Base-by-base conservation (phyloP, 2,113 vertebrate species). In the Ranitomeya imitator region DNA sequence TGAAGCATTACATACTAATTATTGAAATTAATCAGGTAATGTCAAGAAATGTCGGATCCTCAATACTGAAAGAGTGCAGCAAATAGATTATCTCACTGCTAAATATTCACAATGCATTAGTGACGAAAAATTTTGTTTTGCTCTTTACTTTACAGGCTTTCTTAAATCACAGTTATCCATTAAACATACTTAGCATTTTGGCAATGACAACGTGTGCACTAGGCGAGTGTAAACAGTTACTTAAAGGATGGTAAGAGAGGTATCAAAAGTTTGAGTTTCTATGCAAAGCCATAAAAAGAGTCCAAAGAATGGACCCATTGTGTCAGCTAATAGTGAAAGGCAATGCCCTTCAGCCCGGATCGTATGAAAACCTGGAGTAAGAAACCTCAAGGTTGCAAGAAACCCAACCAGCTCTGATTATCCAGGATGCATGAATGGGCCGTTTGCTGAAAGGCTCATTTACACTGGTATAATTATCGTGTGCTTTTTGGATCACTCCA, bases 261-360 rank as follows among this genome's bases (percentile, higher is more conserved):
- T 55, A 89, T 73, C 89, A 92, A 92, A 91, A 69, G 90, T 90
- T 87, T 89, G 88, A 90, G 92, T 92, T 93, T 92, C 90, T 90
- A 88, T 93, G 92, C 85, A 90, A 90, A 90, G 89, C 88, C 92
- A 94, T 93, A 91, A 95, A 60, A 95, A 91, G 89, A 90, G 31
- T 57, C 31, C 65, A 77, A 59, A 95, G 92, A 96, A 94, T 93
- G 90, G 93, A 52, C 84, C 88, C 89, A 91, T 94, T 96, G 94
- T 93, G 19, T 11, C 7, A 54, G 21, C 74, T 21, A 88, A 90
- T 86, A 90, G 85, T 94, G 95, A 94, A 96, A 96, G 85, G 85
- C 93, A 94, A 96, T 83, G 91, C 94, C 86, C 93, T 88, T 90
- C 90, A 88, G 93, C 93, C 93, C 93, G 92, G 93, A 95, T 95